Conservation (phyloP, 2,797 vertebrate species). For the Sebastes taczanowskii region DNA sequence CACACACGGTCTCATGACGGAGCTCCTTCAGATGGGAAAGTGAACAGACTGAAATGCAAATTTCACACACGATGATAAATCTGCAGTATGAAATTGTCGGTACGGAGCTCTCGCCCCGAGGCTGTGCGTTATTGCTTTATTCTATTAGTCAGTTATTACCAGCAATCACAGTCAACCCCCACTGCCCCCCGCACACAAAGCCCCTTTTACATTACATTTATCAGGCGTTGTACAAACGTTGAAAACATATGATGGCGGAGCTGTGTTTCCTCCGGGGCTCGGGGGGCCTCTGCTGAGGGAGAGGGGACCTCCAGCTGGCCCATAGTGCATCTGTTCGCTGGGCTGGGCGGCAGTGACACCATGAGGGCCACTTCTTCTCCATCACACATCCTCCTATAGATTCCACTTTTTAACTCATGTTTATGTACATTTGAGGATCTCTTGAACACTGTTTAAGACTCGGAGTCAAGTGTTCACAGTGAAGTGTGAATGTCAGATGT, state of each 20-base stretch:
- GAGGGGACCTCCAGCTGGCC: constrained; percentile 78
- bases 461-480: constrained; percentile 39
- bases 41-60: constrained; percentile 85
- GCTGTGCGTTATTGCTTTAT: constrained; percentile 87
- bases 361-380: constrained; percentile 72
- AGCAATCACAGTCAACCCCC: constrained; percentile 84
- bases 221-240: constrained; percentile 84
- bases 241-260: constrained; percentile 83
- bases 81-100: constrained; percentile 84
- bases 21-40: constrained; percentile 77
- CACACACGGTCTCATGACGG: constrained; percentile 57
- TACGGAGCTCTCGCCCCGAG: constrained; percentile 77
- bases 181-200: constrained; percentile 75
- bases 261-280: constrained; percentile 78
- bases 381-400: constrained; percentile 43
- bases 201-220: constrained; percentile 85
- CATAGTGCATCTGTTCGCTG: constrained; percentile 79
- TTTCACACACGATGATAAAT: constrained; percentile 84
- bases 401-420: constrained; percentile 24
- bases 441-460: constrained; percentile 28
- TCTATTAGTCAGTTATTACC: constrained; percentile 90
- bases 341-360: constrained; percentile 71
- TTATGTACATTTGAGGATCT: constrained; percentile 45
- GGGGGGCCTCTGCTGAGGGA: constrained; percentile 61
- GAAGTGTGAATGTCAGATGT: constrained; percentile 56